Evolutionary conservation across 2,888 invertebrate genomes (phyloP), one percentile per base, ranked within the genome.

Genomic region (Plutella xylostella): DNA sequence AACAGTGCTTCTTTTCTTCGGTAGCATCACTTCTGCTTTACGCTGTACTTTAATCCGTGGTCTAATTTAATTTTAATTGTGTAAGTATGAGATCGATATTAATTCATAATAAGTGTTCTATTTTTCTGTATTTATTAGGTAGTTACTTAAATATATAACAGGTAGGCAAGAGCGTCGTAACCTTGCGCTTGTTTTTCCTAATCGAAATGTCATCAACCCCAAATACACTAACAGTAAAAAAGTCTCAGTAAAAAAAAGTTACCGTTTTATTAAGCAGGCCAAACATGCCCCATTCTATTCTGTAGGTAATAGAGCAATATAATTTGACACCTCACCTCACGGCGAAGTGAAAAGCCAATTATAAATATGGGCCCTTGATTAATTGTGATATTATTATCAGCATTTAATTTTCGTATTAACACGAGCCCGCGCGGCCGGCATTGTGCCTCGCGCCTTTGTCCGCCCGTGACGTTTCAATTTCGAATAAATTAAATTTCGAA

Each of bases 381-480:
- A 83, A 83, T 83, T 82, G 78, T 83, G 80, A 82, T 83, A 83
- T n/a, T n/a, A n/a, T n/a, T n/a, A n/a, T 83, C 82, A 83, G 80
- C 82, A 82, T 82, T 83, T 83, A 82, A 83, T 82, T 82, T 83
- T 78, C 82, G 72, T 80, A 82, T 82, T 83, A 83, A 80, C 82
- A 79, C 72, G 69, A 67, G 61, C 58, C 40, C 11, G 38, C 33
- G 45, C 18, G 30, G 60, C 65, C 44, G n/a, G n/a, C n/a, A n/a
- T n/a, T n/a, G n/a, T n/a, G 43, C 39, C 68, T 66, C 64, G 68
- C 62, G 22, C 60, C 60, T 54, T 63, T 64, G 64, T 18, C 38
- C 11, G 19, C 19, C 38, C 34, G 17, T 83, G 82, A 83, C 82
- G 82, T 83, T 82, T 82, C 82, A 83, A 83, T 83, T 82, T 80